Base-by-base conservation (phyloP, 2,113 vertebrate genomes). In the Ondatra zibethicus region DNA sequence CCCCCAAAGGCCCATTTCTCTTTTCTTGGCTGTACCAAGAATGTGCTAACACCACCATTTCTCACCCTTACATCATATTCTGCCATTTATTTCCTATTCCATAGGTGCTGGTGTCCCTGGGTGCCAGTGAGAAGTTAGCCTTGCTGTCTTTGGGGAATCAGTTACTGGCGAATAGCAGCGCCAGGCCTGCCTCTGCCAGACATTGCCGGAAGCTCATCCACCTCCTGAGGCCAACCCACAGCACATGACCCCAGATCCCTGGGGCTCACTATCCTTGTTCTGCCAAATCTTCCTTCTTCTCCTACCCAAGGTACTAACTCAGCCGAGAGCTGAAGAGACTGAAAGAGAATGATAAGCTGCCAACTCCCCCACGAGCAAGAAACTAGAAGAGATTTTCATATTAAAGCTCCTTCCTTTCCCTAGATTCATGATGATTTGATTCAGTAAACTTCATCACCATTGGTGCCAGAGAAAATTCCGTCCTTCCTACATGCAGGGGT, bases 31-130 rank as follows among this genome's bases (percentile, higher is more conserved):
- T 92, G 36, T 91, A 50, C n/a, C 63, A 70, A 50, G 58, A 86
- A 36, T n/a, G 42, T 65, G 50, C 52, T 50, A 36, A 39, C 7
- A 63, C 27, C 10, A 68, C 68, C 3, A 0, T 78, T 84, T 77
- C 61, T 84, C 42, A 85, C 61, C 42, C 85, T 95, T 73, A 87
- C 33, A 2, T 66, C 7, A 0, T 82, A 1, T 93, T 96, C 66
- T 94, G 11, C 95, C 65, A 68, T 94, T 76, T 97, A 42, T 45
- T 97, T 65, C 89, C 52, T 96, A 19, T 52, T 84, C 89, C 2
- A 5, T 95, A 99, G 99, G 98, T 98, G 94, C 96, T 99, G 92
- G 97, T 98, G 88, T 98, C 99, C 29, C 96, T 99, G 65, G 63
- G 94, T 36, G 98, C 98, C 80, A 92, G 96, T 2, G 98, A 98